Percentiles rank a stretch among this genome's conserved stretches.
Conservation (phyloP, 1,140 invertebrate species). For the Drosophila sturtevanti region DNA sequence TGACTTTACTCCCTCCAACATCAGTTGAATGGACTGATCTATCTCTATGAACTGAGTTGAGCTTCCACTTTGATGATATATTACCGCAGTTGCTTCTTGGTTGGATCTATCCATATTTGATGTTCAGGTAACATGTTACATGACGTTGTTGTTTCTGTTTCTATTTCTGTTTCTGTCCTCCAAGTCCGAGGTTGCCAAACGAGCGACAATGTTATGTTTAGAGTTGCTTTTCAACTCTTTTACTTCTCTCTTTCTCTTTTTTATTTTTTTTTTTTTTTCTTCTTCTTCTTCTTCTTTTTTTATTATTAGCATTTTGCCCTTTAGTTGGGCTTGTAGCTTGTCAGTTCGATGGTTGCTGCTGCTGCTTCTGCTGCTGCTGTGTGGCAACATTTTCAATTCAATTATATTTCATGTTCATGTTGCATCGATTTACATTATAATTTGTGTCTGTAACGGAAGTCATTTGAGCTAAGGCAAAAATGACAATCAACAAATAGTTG, state of each 20-base stretch:
- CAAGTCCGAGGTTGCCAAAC: conserved; percentile 33
- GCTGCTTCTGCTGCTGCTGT: conserved; percentile 64
- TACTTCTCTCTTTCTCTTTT: too few species aligned
- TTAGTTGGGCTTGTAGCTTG: conserved; percentile 58
- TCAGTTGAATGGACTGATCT: conserved; percentile 28
- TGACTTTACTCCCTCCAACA: background rate
- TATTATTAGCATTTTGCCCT: conserved; percentile 80
- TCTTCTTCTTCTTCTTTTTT: conserved; percentile 46
- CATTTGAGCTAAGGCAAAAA: conserved; percentile 58
- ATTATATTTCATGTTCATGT: conserved; percentile 81
- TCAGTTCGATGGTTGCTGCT: conserved; percentile 41
- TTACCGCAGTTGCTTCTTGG: conserved; percentile 49
- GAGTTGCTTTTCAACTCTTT: conserved; percentile 26
- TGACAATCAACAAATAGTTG: conserved; percentile 24
- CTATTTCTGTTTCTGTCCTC: conserved; percentile 30
- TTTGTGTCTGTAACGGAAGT: conserved; percentile 77
- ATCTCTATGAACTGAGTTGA: conserved; percentile 13
- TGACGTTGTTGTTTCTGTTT: conserved; percentile 65
- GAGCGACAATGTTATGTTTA: conserved; percentile 68
- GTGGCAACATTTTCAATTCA: conserved; percentile 79
- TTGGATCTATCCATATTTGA: conserved; percentile 66
- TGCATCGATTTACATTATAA: conserved; percentile 81
- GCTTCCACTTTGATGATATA: conserved; percentile 74
- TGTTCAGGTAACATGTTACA: conserved; percentile 70
- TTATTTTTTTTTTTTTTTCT: too few species aligned